Evolutionary conservation across 2,888 invertebrate genomes (phyloP), one percentile per base, ranked within the genome.

Genomic region (Drosophila pullipes): DNA sequence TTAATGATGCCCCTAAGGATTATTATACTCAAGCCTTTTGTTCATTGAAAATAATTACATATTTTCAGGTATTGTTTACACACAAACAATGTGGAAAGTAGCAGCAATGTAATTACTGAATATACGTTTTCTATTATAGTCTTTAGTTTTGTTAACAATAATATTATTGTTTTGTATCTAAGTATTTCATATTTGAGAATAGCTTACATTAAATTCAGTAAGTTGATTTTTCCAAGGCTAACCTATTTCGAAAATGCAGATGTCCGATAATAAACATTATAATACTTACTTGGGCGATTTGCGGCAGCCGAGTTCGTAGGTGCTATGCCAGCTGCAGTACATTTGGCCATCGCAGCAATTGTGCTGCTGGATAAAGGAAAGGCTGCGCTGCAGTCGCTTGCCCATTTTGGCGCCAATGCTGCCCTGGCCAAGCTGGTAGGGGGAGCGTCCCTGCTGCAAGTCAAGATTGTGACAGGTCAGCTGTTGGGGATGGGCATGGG

Each of bases 291-390:
- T 87, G 68, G 76, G 75, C 5, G 76, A 78, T 59, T 79, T 79
- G 76, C 85, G 85, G 44, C 91, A 90, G 31, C 87, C 91, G 16
- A 87, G 81, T n/a, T 91, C 91, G 65, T 90, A 89, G 73, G 84
- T 87, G 75, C 92, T 91, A 53, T 91, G 92, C 68, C 91, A 92
- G 44, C 81, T 90, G 72, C 92, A 92, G 60, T 86, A 85, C 74
- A 92, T 85, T 41, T 91, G 91, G n/a, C 90, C 82, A 44, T 90
- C 89, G 74, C 91, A 89, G 83, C 92, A 89, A 74, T 92, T 90
- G 69, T 93, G 90, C 81, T 93, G 90, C 83, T 93, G 92, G 63
- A 93, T 92, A 73, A 93, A 93, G 49, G 93, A 93, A 52, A 93
- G 89, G 74, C 93, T 93, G 33, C 93, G 92, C 73, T 93, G 93